These are phyloP conservation scores for Notechis scutatus DNA, from an alignment of 2,113 vertebrate species.

Conservation along the genomic window DNA sequence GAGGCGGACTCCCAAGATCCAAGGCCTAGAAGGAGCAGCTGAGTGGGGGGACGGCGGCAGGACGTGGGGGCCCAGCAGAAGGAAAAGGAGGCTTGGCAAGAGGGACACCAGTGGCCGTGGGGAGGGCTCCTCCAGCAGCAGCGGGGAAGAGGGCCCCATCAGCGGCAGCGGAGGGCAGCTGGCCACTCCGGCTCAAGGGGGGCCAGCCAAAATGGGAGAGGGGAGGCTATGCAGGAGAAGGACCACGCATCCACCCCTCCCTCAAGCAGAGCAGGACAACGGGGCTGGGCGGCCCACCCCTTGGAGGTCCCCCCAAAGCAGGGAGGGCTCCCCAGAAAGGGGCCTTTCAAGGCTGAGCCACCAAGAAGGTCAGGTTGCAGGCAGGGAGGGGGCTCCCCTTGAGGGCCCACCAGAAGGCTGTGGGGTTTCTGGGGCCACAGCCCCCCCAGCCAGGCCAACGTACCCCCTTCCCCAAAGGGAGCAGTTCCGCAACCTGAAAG, in stretches of 20 bases:
- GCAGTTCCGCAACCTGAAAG: background rate
- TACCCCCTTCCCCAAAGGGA: background rate
- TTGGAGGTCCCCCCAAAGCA: background rate
- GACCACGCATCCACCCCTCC: background rate
- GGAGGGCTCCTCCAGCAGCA: no score
- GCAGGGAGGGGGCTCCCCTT: no score
- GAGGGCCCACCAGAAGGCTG: background rate
- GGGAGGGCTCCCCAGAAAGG: background rate
- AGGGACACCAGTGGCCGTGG: background rate
- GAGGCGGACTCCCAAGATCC: background rate
- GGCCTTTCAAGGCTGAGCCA: background rate
- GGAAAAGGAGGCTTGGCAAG: no score
- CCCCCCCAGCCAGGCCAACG: fast-evolving
- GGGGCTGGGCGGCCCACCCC: background rate
- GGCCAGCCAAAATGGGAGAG: background rate
- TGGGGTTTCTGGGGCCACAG: background rate
- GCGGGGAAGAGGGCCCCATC: background rate
- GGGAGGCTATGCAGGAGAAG: no score
- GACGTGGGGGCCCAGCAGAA: background rate
- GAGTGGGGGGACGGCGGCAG: background rate
- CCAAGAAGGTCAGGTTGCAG: background rate
- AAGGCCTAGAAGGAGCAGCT: background rate
- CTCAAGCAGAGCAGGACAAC: background rate
- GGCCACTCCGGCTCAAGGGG: fast-evolving
- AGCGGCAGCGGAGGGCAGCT: no score